These are phyloP conservation scores for Pangasius krempfi DNA, from an alignment of 2,797 vertebrate genomes.

Conservation along the genomic window DNA sequence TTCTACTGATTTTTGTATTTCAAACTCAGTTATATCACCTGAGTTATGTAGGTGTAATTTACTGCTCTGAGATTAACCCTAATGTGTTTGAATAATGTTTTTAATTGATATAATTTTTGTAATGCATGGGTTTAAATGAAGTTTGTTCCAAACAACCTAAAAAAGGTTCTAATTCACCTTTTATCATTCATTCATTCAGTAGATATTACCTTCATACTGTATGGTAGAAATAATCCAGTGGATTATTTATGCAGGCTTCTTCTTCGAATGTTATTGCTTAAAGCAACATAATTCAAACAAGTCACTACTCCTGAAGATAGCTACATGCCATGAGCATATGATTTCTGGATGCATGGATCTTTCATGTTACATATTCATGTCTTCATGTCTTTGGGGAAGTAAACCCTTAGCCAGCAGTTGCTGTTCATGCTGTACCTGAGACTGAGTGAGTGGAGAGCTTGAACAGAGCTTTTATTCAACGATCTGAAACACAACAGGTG, in stretches of 20 bases:
- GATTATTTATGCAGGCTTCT: slow-evolving; percentile 10
- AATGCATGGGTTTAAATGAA: neutral
- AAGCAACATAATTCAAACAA: slow-evolving; percentile 31
- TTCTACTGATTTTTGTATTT: neutral
- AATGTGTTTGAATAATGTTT: neutral
- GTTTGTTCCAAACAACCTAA: neutral
- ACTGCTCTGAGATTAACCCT: neutral
- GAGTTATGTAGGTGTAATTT: neutral
- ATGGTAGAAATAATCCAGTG: neutral
- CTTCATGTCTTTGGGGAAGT: slow-evolving; percentile 18
- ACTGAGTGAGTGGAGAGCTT: slow-evolving; percentile 46
- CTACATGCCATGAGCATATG: slow-evolving; percentile 14
- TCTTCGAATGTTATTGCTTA: slow-evolving; percentile 28
- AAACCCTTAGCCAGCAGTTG: slow-evolving; percentile 38
- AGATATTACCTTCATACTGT: neutral
- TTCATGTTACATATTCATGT: slow-evolving; percentile 41
- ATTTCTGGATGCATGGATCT: slow-evolving; percentile 32
- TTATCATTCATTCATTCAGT: neutral
- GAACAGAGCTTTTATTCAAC: slow-evolving; percentile 54
- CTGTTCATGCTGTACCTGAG: slow-evolving; percentile 34
- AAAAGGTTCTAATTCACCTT: neutral
- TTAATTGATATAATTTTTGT: neutral
- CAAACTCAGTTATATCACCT: neutral
- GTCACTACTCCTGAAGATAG: neutral
- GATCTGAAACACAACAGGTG: slow-evolving; percentile 57